Conservation (phyloP, 1,140 invertebrate genomes). For the Chlorops oryzae region DNA sequence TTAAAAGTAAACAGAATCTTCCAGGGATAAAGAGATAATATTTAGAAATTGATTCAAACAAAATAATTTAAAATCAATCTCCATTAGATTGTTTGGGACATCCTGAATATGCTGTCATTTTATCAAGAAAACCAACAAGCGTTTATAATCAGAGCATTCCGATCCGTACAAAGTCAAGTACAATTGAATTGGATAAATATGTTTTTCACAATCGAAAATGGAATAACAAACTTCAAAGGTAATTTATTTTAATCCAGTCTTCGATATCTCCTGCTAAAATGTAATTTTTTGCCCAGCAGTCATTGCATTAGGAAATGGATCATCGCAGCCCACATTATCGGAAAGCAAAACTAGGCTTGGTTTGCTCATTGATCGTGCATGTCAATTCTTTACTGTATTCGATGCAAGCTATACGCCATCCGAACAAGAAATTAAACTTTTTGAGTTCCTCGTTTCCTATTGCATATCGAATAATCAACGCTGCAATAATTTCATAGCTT, state of each 20-base stretch:
- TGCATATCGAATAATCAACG: conserved; percentile 40
- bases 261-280: too few species aligned
- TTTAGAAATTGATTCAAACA: too few species aligned
- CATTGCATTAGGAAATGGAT: too few species aligned
- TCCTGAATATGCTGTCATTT: conserved; percentile 38
- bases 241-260: background rate
- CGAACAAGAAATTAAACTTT: conserved; percentile 31
- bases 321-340: conserved; percentile 20
- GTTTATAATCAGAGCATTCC: conserved; percentile 33
- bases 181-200: conserved; percentile 36
- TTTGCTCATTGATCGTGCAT: conserved; percentile 36
- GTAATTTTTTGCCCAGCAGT: too few species aligned
- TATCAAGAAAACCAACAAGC: conserved; percentile 36
- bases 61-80: too few species aligned
- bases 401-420: conserved; percentile 28
- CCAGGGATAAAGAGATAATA: too few species aligned
- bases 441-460: conserved; percentile 36
- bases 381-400: conserved; percentile 35
- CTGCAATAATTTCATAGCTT: conserved; percentile 42
- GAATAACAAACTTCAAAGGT: conserved; percentile 19
- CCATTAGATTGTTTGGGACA: conserved; percentile 39
- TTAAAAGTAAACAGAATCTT: too few species aligned
- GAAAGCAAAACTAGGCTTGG: conserved; percentile 37
- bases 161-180: conserved; percentile 32
- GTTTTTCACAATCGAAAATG: conserved; percentile 27